Percentiles rank a stretch among this genome's conserved stretches.
Conservation (phyloP, 2,113 vertebrate species). For the Heterochromis multidens region DNA sequence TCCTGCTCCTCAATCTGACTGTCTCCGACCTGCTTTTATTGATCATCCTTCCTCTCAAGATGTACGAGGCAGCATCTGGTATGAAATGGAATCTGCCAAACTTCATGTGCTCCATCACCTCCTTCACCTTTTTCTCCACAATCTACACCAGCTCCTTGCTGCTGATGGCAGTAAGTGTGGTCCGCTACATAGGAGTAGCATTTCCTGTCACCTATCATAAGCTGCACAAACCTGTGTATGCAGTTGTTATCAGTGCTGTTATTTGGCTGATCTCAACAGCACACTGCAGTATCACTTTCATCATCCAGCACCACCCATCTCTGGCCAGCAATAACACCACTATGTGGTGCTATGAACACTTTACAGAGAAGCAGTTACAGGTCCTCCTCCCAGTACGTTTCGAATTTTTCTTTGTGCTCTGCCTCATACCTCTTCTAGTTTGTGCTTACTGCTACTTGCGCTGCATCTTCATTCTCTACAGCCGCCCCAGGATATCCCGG, state of each 20-base stretch:
- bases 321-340: background rate
- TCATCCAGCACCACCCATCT: constrained; percentile 36
- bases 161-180: too few relatives aligned
- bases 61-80: constrained; percentile 62
- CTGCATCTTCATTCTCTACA: constrained; percentile 66
- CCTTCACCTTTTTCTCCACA: too few relatives aligned
- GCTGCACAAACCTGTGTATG: constrained; percentile 39
- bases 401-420: constrained; percentile 74
- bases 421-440: constrained; percentile 67
- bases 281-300: constrained; percentile 75
- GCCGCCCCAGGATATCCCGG: constrained; percentile 55
- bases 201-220: constrained; percentile 71
- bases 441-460: constrained; percentile 67
- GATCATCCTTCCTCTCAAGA: constrained; percentile 78
- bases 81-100: too few relatives aligned
- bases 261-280: constrained; percentile 72
- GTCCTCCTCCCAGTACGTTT: constrained; percentile 72
- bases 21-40: constrained; percentile 78
- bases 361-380: constrained; percentile 61
- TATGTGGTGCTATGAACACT: constrained; percentile 74
- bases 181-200: constrained; percentile 72
- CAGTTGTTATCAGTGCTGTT: constrained; percentile 24
- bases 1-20: constrained; percentile 79
- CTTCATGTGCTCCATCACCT: too few relatives aligned
- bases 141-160: too few relatives aligned